Evolutionary conservation across 2,888 invertebrate genomes (phyloP).

Genomic region (Nephrotoma guestfalica): DNA sequence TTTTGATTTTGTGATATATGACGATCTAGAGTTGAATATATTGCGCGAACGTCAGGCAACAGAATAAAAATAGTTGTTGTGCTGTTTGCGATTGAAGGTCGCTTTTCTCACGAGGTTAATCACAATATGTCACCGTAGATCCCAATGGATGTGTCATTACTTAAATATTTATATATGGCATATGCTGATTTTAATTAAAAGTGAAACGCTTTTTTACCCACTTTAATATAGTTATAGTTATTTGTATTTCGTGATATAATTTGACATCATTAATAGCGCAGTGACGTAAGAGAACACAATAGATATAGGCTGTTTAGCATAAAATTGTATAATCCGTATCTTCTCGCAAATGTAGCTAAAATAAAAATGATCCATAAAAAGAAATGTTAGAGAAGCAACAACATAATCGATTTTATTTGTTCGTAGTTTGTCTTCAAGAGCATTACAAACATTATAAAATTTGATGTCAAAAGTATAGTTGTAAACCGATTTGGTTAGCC

Average conservation of each 20-base stretch:
- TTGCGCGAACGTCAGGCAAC: not conserved
- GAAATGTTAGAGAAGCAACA: too few relatives aligned
- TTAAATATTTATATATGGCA: not conserved
- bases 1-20: not conserved
- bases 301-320: not conserved
- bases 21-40: not conserved
- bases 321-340: not conserved
- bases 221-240: too few relatives aligned
- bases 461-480: too few relatives aligned
- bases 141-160: not conserved
- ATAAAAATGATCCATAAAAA: not conserved
- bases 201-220: not conserved
- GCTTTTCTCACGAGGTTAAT: not conserved
- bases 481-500: too few relatives aligned
- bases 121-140: not conserved
- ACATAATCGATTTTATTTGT: too few relatives aligned
- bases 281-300: not conserved
- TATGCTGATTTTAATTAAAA: not conserved
- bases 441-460: too few relatives aligned
- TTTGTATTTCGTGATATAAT: too few relatives aligned
- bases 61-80: not conserved
- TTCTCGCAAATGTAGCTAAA: not conserved
- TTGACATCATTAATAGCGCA: too few relatives aligned
- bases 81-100: not conserved
- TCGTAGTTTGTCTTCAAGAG: too few relatives aligned